A percentile compares a stretch with the other conserved stretches of the same genome.
These are phyloP conservation scores for Drosophila meridionalis DNA, from an alignment of 2,888 invertebrate genomes.

Conservation along the genomic window DNA sequence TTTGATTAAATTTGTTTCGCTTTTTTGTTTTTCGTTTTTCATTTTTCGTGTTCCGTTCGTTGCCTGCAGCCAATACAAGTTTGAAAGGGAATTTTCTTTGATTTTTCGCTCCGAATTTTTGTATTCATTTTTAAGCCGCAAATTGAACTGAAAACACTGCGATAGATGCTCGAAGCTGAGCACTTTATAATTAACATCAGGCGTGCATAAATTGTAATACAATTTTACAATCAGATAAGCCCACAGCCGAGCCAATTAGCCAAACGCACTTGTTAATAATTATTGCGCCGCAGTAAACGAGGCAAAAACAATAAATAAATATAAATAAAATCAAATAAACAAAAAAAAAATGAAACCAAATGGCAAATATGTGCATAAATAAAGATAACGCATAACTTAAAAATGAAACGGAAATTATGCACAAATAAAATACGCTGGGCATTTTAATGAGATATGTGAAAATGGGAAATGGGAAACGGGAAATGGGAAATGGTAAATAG, in stretches of 20 bases:
- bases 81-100: constrained; percentile 33
- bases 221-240: constrained; percentile 56
- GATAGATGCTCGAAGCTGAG: not conserved
- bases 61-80: constrained; percentile 36
- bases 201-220: constrained; percentile 43
- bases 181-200: constrained; percentile 38
- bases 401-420: constrained; percentile 45
- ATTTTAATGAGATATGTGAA: constrained; percentile 22
- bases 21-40: constrained; percentile 8
- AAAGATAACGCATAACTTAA: constrained; percentile 47
- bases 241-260: constrained; percentile 62
- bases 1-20: constrained; percentile 70
- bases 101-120: constrained; percentile 26
- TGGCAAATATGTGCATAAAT: constrained; percentile 66
- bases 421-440: constrained; percentile 15
- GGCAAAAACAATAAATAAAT: constrained; percentile 2
- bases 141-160: constrained; percentile 1
- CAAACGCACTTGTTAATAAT: constrained; percentile 48
- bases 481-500: not conserved
- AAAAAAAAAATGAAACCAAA: constrained; percentile 20
- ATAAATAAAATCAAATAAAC: not conserved
- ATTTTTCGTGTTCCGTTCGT: not conserved
- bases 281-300: constrained; percentile 11
- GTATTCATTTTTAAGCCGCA: not conserved
- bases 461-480: constrained; percentile 1